phyloP scores from a whole-genome alignment of 2,797 vertebrate species.

The Typhlichthys subterraneus region DNA sequence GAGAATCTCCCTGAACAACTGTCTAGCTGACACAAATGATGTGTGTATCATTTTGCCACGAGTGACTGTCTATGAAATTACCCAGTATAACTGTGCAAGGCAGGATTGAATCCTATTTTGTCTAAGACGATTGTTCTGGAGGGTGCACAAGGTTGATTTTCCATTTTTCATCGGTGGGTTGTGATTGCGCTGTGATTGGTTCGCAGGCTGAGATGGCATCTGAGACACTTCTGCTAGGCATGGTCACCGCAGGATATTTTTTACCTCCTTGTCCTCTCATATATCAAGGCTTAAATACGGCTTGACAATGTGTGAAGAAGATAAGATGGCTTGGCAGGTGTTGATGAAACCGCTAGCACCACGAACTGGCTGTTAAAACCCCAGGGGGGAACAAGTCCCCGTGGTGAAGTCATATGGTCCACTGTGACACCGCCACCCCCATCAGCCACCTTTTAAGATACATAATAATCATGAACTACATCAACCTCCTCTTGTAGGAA shows the following conservation, averaged over 20 bases:
- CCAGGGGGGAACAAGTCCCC: background rate
- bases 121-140: slow-evolving; percentile 4
- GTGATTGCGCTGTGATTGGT: slow-evolving; percentile 35
- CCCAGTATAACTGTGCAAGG: slow-evolving; percentile 12
- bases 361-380: slow-evolving; percentile 7
- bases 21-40: background rate
- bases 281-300: background rate
- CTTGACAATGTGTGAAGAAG: slow-evolving; percentile 4
- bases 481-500: slow-evolving; percentile 26
- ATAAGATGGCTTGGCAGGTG: slow-evolving; percentile 2
- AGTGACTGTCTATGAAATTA: slow-evolving; percentile 18
- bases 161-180: slow-evolving; percentile 5
- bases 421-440: too few species aligned
- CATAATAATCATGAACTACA: slow-evolving; percentile 35
- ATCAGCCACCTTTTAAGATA: slow-evolving; percentile 6
- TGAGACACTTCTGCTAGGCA: slow-evolving; percentile 4
- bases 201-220: slow-evolving; percentile 5
- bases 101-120: slow-evolving; percentile 17
- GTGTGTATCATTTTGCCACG: background rate
- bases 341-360: slow-evolving; percentile 16
- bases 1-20: slow-evolving; percentile 4
- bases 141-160: slow-evolving; percentile 24
- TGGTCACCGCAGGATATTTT: background rate
- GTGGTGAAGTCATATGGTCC: too few species aligned
- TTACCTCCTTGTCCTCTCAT: too few species aligned